A percentile compares a stretch with the other conserved stretches of the same genome.
phyloP scores from a whole-genome alignment of 2,113 vertebrate species.

The Cardinalis cardinalis region DNA sequence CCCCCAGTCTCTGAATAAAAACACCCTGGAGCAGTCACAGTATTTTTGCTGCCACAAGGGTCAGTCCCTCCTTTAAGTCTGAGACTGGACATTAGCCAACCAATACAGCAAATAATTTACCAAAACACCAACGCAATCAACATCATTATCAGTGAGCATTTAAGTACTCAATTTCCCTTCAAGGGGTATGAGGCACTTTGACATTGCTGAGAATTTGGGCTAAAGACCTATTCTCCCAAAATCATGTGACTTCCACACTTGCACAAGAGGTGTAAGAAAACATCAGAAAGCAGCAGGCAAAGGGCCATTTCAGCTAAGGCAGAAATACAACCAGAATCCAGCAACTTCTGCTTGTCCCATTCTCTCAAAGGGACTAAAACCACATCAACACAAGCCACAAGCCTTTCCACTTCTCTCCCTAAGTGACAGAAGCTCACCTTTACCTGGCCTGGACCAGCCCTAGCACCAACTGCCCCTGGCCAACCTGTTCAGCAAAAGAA shows the following conservation, averaged over 20 bases:
- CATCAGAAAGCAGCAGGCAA: background rate
- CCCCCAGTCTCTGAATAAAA: background rate
- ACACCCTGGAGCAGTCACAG: background rate
- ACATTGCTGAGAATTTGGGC: fast-evolving
- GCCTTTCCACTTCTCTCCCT: background rate
- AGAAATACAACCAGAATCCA: background rate
- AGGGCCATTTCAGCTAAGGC: background rate
- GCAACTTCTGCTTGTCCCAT: background rate
- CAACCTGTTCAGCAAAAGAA: background rate
- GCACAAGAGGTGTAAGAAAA: background rate
- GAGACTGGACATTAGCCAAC: background rate
- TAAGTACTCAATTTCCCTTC: background rate
- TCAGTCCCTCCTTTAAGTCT: background rate
- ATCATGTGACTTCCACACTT: background rate
- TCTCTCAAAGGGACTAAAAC: background rate
- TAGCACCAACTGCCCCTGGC: background rate
- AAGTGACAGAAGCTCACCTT: background rate
- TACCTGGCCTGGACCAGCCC: background rate
- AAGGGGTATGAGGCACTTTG: background rate
- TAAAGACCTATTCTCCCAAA: background rate
- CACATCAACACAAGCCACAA: background rate
- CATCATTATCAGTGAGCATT: background rate
- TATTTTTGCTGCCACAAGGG: background rate
- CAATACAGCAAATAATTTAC: background rate
- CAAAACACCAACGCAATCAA: background rate